Base-by-base conservation (phyloP, 92 coral and sea anemone species). In the Siderastrea siderea region DNA sequence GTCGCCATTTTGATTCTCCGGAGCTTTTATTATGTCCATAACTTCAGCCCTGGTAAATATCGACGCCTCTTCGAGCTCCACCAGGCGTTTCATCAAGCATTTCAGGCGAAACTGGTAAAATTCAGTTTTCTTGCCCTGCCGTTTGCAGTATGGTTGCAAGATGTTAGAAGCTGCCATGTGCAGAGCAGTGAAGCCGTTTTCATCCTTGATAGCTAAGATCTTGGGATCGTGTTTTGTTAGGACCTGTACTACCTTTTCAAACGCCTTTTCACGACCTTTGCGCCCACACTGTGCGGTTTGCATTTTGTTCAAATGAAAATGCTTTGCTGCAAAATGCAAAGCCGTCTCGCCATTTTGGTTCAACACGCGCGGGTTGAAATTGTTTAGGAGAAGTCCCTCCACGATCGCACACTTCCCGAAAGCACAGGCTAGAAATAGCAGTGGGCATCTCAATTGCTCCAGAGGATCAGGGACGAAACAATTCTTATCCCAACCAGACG, bases 271-370 rank as follows among this genome's bases (percentile, higher is more conserved):
- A 17, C 85, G 14, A 9, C 53, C 53, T 11, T 77, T 45, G 13
- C 47, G 38, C 19, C 46, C 19, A 16, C 3, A 17, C 2, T 11
- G 45, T 7, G 17, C n/a, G 9, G 7, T 52, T 13, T 26, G 38
- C 38, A 12, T n/a, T 79, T 64, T 79, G 54, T 79, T 64, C 53
- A 47, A 16, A 49, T 65, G 68, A 2, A 81, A 68, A 72, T 81
- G 54, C 54, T 10, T 70, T 4, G 38, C 77, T 38, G 54, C 75
- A 67, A 70, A 68, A 55, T 81, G 85, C 59, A 81, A 58, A 10
- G 75, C 85, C 3, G 65, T 81, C 14, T 81, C 85, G 85, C 85
- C 85, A 68, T 70, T 6, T 68, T 81, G 51, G 44, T 68, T 81
- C 43, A 81, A 45, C 51, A 44, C 85, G 17, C 62, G 19, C 63